Evolutionary conservation across 2,888 invertebrate species (phyloP), one percentile per base, ranked within the genome.

Genomic region (Heliconius cydno): DNA sequence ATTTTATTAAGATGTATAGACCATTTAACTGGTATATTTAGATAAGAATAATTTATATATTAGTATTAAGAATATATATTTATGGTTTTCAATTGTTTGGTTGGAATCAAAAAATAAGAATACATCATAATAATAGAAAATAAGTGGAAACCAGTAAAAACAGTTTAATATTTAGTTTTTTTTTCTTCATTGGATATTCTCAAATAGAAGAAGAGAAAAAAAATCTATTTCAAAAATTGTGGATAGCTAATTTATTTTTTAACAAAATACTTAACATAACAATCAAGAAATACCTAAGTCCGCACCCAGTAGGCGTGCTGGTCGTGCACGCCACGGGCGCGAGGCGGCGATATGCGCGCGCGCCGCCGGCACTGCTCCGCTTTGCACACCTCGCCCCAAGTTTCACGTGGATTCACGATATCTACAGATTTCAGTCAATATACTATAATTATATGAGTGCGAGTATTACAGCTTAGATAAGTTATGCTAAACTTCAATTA

Each of bases 361-460:
- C 88, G 87, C 87, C 88, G 91, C 88, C 82, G 92, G 93, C 92
- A 83, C 85, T 88, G 92, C 90, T 91, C 90, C 86, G 90, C 87
- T 90, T 85, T 83, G 84, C 84, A 81, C 86, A 85, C 86, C 82
- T 85, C 76, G 30, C 78, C 65, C 75, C 63, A 75, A 75, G 63
- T 65, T 75, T 75, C 75, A 75, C 70, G 70, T 75, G 75, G 65
- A 68, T 71, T 67, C 78, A 46, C 67, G 67, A 72, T 76, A 75
- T 41, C 76, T 80, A 75, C 65, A 73, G 73, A 73, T 78, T 78
- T 78, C 78, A 78, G 65, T 72, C 46, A 65, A 65, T 63, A 46
- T 71, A 67, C 34, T 73, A 52, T 66, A 78, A 78, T 78, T 78
- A 78, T 67, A 72, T 25, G 65, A 65, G 65, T 65, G n/a, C 60